These are phyloP conservation scores for Mechanitis messenoides DNA, from an alignment of 2,888 invertebrate species.

Conservation along the genomic window DNA sequence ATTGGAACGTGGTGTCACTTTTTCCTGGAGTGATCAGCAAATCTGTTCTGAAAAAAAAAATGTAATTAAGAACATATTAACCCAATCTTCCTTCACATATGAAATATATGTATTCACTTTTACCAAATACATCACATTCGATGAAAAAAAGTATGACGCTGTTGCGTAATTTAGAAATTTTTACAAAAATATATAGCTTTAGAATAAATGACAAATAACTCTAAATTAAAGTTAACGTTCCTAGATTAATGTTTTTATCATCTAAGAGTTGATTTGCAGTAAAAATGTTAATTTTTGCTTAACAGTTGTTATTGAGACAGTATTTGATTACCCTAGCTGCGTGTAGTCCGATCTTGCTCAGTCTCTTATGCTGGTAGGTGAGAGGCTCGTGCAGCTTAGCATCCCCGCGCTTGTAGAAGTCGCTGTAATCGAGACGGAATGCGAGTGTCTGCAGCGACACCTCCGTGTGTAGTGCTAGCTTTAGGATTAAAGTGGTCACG, in stretches of 20 bases:
- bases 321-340: slow-evolving; percentile 48
- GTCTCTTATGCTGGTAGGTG: slow-evolving; percentile 79
- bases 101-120: too few relatives aligned
- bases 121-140: too few relatives aligned
- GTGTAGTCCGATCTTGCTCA: slow-evolving; percentile 73
- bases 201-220: too few relatives aligned
- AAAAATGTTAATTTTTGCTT: neutral
- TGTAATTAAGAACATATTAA: neutral
- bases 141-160: neutral
- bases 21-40: slow-evolving; percentile 53
- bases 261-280: too few relatives aligned
- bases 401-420: slow-evolving; percentile 92
- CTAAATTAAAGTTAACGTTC: too few relatives aligned
- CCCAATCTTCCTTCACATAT: too few relatives aligned
- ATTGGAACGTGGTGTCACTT: slow-evolving; percentile 49
- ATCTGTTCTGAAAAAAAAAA: slow-evolving; percentile 38
- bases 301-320: neutral
- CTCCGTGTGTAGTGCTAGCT: slow-evolving; percentile 89
- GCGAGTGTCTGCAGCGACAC: slow-evolving; percentile 93
- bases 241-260: too few relatives aligned
- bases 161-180: neutral
- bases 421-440: slow-evolving; percentile 95
- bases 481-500: slow-evolving; percentile 89
- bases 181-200: too few relatives aligned
- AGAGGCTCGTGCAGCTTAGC: slow-evolving; percentile 83